Percentiles rank a stretch among this genome's conserved stretches.
Conservation (phyloP, 2,113 vertebrate species). For the Catharus minimus region DNA sequence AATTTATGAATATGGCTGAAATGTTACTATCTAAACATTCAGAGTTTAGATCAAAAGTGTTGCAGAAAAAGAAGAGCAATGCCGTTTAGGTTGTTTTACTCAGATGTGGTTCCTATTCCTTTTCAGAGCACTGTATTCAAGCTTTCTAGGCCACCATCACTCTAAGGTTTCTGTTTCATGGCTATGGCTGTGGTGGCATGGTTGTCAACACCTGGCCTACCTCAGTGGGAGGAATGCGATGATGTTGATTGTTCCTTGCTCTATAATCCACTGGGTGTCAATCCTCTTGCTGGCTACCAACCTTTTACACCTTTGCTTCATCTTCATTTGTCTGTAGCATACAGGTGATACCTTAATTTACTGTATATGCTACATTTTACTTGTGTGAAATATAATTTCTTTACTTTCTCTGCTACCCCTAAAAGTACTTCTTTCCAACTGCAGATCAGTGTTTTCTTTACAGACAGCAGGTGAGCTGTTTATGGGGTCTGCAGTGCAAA, state of each 20-base stretch:
- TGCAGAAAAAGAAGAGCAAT: not conserved
- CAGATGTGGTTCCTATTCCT: accelerated
- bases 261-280: not conserved
- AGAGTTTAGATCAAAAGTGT: not conserved
- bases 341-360: not conserved
- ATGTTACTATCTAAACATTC: not conserved
- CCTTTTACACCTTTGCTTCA: not conserved
- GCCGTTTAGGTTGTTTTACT: not conserved
- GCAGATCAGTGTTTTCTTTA: not conserved
- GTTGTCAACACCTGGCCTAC: not conserved
- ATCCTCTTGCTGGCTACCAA: not conserved
- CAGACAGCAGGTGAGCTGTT: not conserved
- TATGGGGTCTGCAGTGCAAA: not conserved
- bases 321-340: not conserved
- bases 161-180: not conserved
- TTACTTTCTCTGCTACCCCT: not conserved
- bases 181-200: not conserved
- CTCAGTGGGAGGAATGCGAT: not conserved
- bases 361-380: not conserved
- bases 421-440: not conserved
- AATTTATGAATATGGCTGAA: not conserved
- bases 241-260: not conserved
- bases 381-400: not conserved
- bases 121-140: not conserved
- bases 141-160: accelerated